Conservation (phyloP, 2,113 vertebrate species). For the Heterochromis multidens region DNA sequence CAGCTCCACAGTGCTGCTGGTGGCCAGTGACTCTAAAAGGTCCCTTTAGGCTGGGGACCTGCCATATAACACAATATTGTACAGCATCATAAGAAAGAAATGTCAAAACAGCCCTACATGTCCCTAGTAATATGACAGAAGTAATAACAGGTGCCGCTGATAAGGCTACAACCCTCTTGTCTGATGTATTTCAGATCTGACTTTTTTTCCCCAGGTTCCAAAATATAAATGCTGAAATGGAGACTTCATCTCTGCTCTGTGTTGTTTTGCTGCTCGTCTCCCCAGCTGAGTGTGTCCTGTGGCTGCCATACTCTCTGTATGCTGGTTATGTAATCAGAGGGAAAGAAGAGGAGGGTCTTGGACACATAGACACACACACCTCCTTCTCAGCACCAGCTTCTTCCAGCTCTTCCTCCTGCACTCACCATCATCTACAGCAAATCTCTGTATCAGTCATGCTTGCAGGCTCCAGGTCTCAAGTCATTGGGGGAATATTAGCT, state of each 20-base stretch:
- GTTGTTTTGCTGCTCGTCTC: background rate
- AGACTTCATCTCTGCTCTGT: background rate
- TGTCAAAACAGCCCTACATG: background rate
- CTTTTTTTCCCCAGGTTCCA: background rate
- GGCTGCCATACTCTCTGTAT: constrained; percentile 17
- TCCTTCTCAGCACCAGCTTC: constrained; percentile 12
- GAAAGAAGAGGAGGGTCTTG: background rate
- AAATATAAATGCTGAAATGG: background rate
- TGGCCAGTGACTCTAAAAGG: accelerated
- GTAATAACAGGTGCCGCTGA: background rate
- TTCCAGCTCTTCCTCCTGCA: background rate
- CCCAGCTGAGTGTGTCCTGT: background rate
- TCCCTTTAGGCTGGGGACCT: background rate
- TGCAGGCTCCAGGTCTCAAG: background rate
- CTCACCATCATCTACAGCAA: background rate
- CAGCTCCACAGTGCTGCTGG: background rate
- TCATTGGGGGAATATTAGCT: constrained; percentile 3
- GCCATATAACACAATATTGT: background rate
- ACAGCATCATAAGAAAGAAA: background rate
- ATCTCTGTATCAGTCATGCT: constrained; percentile 12
- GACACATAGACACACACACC: background rate
- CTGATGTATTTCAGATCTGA: background rate
- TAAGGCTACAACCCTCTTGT: background rate
- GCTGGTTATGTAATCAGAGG: constrained; percentile 40
- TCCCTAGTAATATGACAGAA: background rate